These are phyloP conservation scores for Opisthograptis luteolata DNA, from an alignment of 2,888 invertebrate genomes.

Conservation along the genomic window DNA sequence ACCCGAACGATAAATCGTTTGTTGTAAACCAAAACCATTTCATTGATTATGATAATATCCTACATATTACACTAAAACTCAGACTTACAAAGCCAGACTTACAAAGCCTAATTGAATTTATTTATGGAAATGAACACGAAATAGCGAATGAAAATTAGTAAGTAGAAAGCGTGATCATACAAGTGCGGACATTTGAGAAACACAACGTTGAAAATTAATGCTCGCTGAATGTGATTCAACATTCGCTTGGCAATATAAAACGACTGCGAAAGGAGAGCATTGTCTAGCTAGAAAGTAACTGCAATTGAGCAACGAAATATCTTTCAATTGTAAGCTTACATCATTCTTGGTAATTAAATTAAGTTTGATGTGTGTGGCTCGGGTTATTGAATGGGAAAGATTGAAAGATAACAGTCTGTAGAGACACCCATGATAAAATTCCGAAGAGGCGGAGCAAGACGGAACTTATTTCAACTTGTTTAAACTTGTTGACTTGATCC, in stretches of 20 bases:
- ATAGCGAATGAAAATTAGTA: constrained; percentile 24
- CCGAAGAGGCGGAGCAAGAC: constrained; percentile 17
- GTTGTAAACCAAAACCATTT: not conserved
- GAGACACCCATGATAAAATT: constrained; percentile 3
- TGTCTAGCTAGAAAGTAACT: constrained; percentile 55
- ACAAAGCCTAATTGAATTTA: constrained; percentile 9
- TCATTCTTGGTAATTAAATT: constrained; percentile 20
- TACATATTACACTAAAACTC: too few relatives aligned
- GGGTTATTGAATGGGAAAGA: constrained; percentile 17
- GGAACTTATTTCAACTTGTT: constrained; percentile 20
- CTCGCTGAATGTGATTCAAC: constrained; percentile 35
- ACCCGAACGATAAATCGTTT: not conserved
- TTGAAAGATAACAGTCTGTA: constrained; percentile 10
- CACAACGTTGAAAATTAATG: constrained; percentile 44
- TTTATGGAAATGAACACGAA: constrained; percentile 16
- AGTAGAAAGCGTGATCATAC: constrained; percentile 49
- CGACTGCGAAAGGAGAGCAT: constrained; percentile 58
- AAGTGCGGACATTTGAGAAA: constrained; percentile 37
- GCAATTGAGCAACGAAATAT: constrained; percentile 38
- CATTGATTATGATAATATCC: not conserved
- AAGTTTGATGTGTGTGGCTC: constrained; percentile 21
- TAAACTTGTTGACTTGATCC: constrained; percentile 20
- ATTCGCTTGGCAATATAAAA: constrained; percentile 45
- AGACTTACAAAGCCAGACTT: not conserved
- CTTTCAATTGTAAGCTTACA: constrained; percentile 27